A percentile compares a stretch with the other conserved stretches of the same genome.
Conservation (phyloP, 2,888 invertebrate genomes). For the Pristionchus japonicus region DNA sequence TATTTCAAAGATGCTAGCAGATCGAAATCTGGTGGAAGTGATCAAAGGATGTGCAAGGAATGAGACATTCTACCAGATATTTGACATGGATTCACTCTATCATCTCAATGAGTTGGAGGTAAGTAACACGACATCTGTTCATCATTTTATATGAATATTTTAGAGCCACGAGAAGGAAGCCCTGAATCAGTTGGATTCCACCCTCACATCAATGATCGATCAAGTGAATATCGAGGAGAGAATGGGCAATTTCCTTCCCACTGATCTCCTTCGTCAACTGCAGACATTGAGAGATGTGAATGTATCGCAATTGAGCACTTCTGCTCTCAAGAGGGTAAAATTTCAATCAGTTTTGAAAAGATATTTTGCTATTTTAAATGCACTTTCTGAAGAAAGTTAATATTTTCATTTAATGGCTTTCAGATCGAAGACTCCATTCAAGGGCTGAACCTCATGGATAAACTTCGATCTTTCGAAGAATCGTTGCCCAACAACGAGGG, state of each 20-base stretch:
- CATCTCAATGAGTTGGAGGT: conserved; percentile 63
- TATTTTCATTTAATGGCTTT: too few species aligned
- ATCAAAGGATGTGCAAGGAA: conserved; percentile 68
- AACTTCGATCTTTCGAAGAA: conserved; percentile 57
- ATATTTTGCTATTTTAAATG: too few species aligned
- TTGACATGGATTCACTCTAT: conserved; percentile 70
- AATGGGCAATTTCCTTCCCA: conserved; percentile 45
- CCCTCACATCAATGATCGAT: conserved; percentile 22
- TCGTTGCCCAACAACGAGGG: conserved; percentile 54
- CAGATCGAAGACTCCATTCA: conserved; percentile 59
- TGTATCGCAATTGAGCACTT: conserved; percentile 55
- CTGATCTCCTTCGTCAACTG: conserved; percentile 45
- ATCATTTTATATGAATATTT: not conserved
- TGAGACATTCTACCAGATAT: conserved; percentile 70
- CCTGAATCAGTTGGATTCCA: conserved; percentile 17
- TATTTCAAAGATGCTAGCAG: conserved; percentile 50
- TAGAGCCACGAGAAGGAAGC: not conserved
- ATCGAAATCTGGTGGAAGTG: conserved; percentile 64
- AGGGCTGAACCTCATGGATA: conserved; percentile 58
- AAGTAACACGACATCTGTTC: not conserved
- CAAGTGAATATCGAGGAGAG: conserved; percentile 38
- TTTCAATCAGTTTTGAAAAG: too few species aligned
- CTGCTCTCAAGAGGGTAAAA: conserved; percentile 55
- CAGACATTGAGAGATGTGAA: conserved; percentile 59
- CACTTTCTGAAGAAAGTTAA: too few species aligned